Conservation (phyloP, 2,797 vertebrate genomes). For the Carduelis carduelis region DNA sequence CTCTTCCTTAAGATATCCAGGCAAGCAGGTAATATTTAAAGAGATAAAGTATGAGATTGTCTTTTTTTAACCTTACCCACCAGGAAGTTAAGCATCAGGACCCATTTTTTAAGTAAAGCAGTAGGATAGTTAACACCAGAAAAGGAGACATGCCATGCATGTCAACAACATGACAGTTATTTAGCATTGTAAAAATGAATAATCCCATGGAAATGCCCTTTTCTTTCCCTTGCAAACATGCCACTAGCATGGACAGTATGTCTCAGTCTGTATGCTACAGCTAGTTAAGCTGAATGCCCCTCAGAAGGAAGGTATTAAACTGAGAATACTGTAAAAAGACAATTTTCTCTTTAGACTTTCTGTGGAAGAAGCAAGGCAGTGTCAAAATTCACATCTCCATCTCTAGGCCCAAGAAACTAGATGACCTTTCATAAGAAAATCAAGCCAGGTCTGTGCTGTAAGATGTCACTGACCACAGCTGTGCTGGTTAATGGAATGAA, state of each 20-base stretch:
- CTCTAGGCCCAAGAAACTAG: not conserved
- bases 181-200: not conserved
- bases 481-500: not conserved
- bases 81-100: not conserved
- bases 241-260: not conserved
- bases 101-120: not conserved
- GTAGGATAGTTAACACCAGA: not conserved
- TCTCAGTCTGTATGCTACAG: fast-evolving
- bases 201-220: not conserved
- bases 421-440: not conserved
- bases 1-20: not conserved
- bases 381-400: not conserved
- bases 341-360: not conserved
- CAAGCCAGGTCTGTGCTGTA: not conserved
- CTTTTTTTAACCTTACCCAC: not conserved
- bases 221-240: not conserved
- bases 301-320: not conserved
- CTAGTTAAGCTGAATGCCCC: not conserved
- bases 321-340: not conserved
- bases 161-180: no score
- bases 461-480: not conserved
- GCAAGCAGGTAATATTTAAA: not conserved
- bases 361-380: not conserved
- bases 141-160: not conserved
- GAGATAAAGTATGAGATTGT: not conserved